Evolutionary conservation across 1,140 invertebrate species (phyloP).

Genomic region (Caenorhabditis briggsae): DNA sequence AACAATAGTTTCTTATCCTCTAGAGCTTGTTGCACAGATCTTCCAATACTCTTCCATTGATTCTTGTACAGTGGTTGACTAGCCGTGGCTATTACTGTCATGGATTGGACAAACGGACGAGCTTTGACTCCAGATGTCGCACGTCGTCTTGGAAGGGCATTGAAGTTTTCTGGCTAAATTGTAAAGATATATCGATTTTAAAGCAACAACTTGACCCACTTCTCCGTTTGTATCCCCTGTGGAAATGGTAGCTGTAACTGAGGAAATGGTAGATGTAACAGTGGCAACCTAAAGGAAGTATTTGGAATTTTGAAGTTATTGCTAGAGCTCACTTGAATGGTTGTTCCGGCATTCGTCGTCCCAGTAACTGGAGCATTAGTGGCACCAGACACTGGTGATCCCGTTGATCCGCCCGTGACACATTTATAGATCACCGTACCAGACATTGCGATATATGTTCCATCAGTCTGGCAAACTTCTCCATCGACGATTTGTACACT

Average conservation of each 20-base stretch:
- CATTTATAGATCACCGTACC: conserved; percentile 21
- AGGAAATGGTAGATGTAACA: no score
- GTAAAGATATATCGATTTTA: background rate
- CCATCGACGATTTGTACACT: background rate
- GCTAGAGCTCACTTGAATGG: no score
- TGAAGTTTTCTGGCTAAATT: background rate
- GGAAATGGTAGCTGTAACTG: no score
- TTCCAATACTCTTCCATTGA: conserved; percentile 12
- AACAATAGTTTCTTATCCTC: conserved; percentile 36
- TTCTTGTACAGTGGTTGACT: conserved; percentile 6
- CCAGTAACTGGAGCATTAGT: background rate
- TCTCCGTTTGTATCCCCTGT: no score
- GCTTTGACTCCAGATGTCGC: background rate
- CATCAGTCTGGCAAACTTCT: background rate
- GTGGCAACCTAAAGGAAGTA: no score
- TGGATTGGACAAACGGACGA: conserved; percentile 9
- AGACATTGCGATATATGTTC: background rate
- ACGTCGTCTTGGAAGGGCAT: background rate
- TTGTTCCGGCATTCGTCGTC: background rate
- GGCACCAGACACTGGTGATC: background rate
- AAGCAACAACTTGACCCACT: no score
- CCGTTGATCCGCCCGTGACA: background rate
- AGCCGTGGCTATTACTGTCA: conserved; percentile 22
- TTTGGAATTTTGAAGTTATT: no score
- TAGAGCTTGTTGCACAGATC: conserved; percentile 10